Percentiles rank a stretch among this genome's conserved stretches.
These are phyloP conservation scores for Vicugna pacos DNA, from an alignment of 2,113 vertebrate species.

Conservation along the genomic window DNA sequence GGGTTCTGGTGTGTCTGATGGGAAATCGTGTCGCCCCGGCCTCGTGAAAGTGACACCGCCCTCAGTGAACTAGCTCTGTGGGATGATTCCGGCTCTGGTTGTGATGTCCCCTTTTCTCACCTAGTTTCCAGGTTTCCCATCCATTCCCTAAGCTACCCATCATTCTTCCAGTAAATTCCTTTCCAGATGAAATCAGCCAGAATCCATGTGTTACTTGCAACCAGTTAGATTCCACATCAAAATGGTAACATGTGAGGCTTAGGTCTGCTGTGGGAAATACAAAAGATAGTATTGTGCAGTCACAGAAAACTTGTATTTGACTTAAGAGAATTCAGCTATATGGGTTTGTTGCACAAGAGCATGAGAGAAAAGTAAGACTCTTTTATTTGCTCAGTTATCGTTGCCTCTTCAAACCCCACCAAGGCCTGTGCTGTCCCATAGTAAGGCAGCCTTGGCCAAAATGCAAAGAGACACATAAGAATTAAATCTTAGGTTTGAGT, in stretches of 20 bases:
- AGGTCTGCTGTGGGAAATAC: neutral
- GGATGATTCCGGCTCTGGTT: neutral
- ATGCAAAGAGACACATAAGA: neutral
- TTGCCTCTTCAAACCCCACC: neutral
- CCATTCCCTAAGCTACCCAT: neutral
- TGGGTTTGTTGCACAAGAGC: neutral
- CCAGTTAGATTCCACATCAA: neutral
- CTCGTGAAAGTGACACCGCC: neutral
- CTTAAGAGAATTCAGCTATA: neutral
- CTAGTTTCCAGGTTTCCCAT: neutral
- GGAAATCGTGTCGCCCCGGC: neutral
- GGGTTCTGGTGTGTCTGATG: neutral
- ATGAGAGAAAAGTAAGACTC: neutral
- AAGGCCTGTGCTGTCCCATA: neutral
- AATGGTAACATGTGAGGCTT: neutral
- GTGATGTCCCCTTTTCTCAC: neutral
- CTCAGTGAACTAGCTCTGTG: neutral
- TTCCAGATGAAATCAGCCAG: neutral
- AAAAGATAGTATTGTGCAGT: neutral
- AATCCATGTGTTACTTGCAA: neutral
- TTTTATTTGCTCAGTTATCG: neutral
- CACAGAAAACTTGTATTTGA: neutral
- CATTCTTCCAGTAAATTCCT: neutral
- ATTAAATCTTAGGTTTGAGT: neutral
- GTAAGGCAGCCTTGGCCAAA: neutral